phyloP scores from a whole-genome alignment of 2,888 invertebrate genomes.

The Nasonovia ribisnigri region DNA sequence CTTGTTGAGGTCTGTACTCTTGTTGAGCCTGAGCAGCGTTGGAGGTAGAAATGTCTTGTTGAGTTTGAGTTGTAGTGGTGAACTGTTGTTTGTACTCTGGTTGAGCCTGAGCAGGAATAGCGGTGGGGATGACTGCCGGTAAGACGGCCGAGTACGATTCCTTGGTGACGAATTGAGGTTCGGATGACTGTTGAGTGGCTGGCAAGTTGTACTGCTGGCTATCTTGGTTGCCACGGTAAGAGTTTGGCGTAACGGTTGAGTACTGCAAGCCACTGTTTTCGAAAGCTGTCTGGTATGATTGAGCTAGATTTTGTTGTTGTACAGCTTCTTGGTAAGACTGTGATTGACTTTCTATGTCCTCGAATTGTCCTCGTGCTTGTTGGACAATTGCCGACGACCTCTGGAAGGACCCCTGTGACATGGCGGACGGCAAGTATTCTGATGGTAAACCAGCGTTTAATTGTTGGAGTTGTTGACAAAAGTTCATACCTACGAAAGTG shows the following conservation, averaged over 20 bases:
- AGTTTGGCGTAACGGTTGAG: background rate
- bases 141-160: background rate
- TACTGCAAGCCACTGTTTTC: conserved; percentile 45
- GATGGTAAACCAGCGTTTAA: background rate
- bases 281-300: conserved; percentile 29
- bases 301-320: conserved; percentile 21
- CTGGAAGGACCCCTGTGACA: conserved; percentile 16
- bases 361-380: conserved; percentile 9
- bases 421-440: background rate
- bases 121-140: background rate
- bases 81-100: background rate
- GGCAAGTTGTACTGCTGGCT: conserved; percentile 43
- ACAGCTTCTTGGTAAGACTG: conserved; percentile 6
- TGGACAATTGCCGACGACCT: background rate
- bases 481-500: conserved; percentile 32
- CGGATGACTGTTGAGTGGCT: background rate
- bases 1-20: background rate
- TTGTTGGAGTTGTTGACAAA: background rate
- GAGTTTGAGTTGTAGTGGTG: background rate
- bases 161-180: conserved; percentile 48
- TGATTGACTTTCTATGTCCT: conserved; percentile 35
- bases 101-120: background rate
- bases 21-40: background rate
- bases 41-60: background rate
- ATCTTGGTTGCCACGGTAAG: background rate